These are phyloP conservation scores for Catocala fraxini DNA, from an alignment of 2,888 invertebrate species.

Conservation along the genomic window DNA sequence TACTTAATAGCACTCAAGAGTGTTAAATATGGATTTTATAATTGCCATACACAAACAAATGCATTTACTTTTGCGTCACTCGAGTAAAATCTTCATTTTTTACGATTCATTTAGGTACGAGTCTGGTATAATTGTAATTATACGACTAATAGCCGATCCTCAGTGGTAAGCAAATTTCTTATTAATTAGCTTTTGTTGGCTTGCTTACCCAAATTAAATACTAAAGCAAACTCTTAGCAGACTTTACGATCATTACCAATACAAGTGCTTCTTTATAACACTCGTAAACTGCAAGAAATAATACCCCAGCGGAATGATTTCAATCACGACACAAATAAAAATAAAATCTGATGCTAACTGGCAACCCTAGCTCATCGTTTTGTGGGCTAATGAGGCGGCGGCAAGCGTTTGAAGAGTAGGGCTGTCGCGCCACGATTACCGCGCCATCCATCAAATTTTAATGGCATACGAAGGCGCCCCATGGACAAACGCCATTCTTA, in stretches of 20 bases:
- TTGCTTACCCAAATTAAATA: too few relatives aligned
- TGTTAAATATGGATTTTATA: too few relatives aligned
- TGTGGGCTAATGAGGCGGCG: conserved; percentile 65
- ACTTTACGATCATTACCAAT: conserved; percentile 6
- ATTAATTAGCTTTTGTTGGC: too few relatives aligned
- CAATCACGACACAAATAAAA: neutral
- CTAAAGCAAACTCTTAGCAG: neutral
- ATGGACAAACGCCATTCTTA: conserved; percentile 44
- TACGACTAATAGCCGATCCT: too few relatives aligned
- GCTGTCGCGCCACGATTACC: conserved; percentile 64
- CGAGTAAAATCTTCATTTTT: too few relatives aligned
- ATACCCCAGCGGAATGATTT: conserved; percentile 3
- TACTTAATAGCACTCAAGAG: too few relatives aligned
- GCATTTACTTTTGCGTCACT: too few relatives aligned
- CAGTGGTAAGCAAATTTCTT: too few relatives aligned
- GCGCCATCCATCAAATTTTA: conserved; percentile 72
- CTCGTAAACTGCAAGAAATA: neutral
- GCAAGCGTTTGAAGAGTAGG: conserved; percentile 65
- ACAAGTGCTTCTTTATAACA: neutral
- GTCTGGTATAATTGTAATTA: too few relatives aligned
- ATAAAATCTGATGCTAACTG: conserved; percentile 2
- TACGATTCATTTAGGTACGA: too few relatives aligned
- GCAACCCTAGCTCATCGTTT: conserved; percentile 44
- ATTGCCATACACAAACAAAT: too few relatives aligned
- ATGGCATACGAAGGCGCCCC: conserved; percentile 52